phyloP scores from a whole-genome alignment of 2,113 vertebrate species.

The Sarotherodon lohbergeri region DNA sequence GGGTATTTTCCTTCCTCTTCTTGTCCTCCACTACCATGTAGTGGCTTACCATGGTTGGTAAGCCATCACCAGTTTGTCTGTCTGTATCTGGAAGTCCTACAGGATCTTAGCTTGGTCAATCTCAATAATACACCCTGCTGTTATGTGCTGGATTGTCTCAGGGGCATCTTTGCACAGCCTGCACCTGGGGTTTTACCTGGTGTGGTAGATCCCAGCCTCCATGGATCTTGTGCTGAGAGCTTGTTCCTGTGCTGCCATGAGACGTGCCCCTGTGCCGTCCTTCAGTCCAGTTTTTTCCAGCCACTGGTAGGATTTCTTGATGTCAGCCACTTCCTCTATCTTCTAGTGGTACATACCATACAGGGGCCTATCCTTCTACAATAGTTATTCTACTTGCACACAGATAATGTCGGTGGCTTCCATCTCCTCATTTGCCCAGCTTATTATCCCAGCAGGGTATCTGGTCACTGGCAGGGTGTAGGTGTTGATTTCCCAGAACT shows the following conservation, averaged over 20 bases:
- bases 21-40: neutral
- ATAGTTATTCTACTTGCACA: neutral
- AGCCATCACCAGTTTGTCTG: neutral
- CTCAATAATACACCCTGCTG: neutral
- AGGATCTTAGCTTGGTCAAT: neutral
- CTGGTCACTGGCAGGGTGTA: no score
- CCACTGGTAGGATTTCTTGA: neutral
- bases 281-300: neutral
- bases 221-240: neutral
- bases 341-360: neutral
- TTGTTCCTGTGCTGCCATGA: neutral
- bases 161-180: neutral
- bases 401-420: neutral
- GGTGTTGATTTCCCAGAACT: no score
- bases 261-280: neutral
- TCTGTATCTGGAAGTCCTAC: neutral
- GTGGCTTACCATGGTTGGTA: neutral
- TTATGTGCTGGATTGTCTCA: neutral
- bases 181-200: neutral
- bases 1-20: neutral
- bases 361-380: neutral
- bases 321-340: neutral
- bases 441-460: no score
- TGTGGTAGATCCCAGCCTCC: neutral
- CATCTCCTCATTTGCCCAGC: no score